phyloP scores from a whole-genome alignment of 2,797 vertebrate species.

The Pygocentrus nattereri region DNA sequence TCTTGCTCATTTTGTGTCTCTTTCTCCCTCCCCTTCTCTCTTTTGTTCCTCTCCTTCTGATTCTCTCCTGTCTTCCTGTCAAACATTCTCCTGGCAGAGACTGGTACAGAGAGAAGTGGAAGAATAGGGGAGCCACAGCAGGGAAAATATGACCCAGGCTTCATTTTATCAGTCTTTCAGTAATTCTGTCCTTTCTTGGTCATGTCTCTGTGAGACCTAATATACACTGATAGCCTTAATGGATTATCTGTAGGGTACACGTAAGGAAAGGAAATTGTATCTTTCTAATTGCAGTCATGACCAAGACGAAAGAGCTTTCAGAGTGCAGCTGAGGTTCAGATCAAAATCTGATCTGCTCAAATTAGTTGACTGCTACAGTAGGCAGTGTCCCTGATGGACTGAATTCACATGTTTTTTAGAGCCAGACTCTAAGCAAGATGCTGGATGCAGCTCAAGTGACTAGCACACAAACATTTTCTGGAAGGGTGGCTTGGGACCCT shows the following conservation, averaged over 20 bases:
- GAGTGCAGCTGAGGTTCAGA: background rate
- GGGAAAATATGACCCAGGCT: slow-evolving; percentile 26
- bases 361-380: background rate
- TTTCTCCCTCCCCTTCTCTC: background rate
- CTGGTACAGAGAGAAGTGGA: slow-evolving; percentile 36
- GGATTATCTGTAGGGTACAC: background rate
- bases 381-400: background rate
- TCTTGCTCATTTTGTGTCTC: slow-evolving; percentile 71
- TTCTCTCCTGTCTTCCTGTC: background rate
- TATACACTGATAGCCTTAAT: background rate
- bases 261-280: background rate
- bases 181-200: background rate
- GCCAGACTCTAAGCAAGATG: background rate
- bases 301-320: slow-evolving; percentile 9
- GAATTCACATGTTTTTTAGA: background rate
- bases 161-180: background rate
- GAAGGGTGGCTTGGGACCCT: background rate
- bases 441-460: slow-evolving; percentile 7
- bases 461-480: background rate
- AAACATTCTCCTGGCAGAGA: slow-evolving; percentile 1
- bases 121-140: background rate
- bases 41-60: background rate
- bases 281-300: background rate
- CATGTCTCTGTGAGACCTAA: background rate
- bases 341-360: background rate